Evolutionary conservation across 2,888 invertebrate genomes (phyloP).

Genomic region (Diarsia brunnea): DNA sequence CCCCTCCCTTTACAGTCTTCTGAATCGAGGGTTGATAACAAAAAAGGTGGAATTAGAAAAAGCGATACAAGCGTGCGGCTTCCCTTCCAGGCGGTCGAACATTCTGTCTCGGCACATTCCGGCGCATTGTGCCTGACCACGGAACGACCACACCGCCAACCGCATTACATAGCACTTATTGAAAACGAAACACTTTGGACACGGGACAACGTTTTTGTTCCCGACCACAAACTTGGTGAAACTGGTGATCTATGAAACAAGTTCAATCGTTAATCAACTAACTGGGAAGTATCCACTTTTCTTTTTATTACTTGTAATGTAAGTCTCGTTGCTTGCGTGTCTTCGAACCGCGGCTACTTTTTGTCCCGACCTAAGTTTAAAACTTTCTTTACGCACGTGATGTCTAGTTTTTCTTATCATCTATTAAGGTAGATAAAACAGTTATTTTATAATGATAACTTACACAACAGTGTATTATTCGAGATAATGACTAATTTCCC

Average conservation of each 20-base stretch:
- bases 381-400: slow-evolving; percentile 42
- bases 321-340: slow-evolving; percentile 40
- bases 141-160: slow-evolving; percentile 73
- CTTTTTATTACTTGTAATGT: slow-evolving; percentile 48
- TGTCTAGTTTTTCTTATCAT: slow-evolving; percentile 18
- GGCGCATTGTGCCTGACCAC: slow-evolving; percentile 74
- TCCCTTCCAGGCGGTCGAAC: slow-evolving; percentile 75
- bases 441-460: slow-evolving; percentile 4
- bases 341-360: slow-evolving; percentile 34
- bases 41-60: slow-evolving; percentile 43
- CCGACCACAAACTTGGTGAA: slow-evolving; percentile 46
- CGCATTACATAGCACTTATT: slow-evolving; percentile 77
- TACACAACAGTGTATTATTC: slow-evolving; percentile 14
- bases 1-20: background rate
- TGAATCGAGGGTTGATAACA: slow-evolving; percentile 17
- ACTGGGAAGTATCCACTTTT: slow-evolving; percentile 51
- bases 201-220: slow-evolving; percentile 74
- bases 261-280: slow-evolving; percentile 54
- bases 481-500: slow-evolving; percentile 17
- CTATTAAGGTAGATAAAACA: background rate
- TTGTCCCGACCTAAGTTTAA: slow-evolving; percentile 28
- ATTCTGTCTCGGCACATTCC: slow-evolving; percentile 80
- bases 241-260: slow-evolving; percentile 70
- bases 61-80: slow-evolving; percentile 53
- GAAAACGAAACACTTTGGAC: slow-evolving; percentile 74